phyloP scores from a whole-genome alignment of 2,113 vertebrate species.

The Glaucidium brasilianum region DNA sequence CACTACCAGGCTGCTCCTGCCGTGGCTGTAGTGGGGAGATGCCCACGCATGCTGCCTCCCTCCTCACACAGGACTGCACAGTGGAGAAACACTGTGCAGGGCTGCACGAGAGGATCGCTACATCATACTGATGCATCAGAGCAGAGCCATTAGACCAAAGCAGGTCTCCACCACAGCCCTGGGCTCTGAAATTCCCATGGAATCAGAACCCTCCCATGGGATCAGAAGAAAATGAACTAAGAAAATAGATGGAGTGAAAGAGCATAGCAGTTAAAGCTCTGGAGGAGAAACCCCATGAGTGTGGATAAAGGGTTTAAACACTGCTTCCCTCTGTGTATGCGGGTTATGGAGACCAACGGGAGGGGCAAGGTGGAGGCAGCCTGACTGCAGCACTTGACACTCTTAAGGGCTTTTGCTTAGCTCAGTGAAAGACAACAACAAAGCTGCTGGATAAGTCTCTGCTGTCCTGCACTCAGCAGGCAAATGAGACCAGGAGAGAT shows the following conservation, averaged over 20 bases:
- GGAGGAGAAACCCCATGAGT: neutral
- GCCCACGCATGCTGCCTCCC: accelerated
- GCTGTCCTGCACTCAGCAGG: neutral
- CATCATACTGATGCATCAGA: neutral
- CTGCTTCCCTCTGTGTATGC: neutral
- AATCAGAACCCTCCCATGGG: neutral
- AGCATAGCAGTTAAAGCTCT: neutral
- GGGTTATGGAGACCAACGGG: neutral
- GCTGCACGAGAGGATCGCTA: neutral
- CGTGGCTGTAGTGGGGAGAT: neutral
- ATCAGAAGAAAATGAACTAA: neutral
- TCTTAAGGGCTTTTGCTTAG: neutral
- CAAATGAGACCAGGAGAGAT: neutral
- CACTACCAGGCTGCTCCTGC: neutral
- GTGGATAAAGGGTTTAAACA: neutral
- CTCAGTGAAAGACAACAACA: neutral
- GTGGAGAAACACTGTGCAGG: neutral
- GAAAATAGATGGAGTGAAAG: neutral
- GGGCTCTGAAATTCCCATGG: neutral
- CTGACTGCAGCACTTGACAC: neutral
- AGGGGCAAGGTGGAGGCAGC: neutral
- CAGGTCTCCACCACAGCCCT: neutral
- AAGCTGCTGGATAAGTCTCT: neutral
- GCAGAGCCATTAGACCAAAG: neutral
- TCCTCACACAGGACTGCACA: accelerated